phyloP scores from a whole-genome alignment of 2,888 invertebrate species.

The Dendrolimus pini region DNA sequence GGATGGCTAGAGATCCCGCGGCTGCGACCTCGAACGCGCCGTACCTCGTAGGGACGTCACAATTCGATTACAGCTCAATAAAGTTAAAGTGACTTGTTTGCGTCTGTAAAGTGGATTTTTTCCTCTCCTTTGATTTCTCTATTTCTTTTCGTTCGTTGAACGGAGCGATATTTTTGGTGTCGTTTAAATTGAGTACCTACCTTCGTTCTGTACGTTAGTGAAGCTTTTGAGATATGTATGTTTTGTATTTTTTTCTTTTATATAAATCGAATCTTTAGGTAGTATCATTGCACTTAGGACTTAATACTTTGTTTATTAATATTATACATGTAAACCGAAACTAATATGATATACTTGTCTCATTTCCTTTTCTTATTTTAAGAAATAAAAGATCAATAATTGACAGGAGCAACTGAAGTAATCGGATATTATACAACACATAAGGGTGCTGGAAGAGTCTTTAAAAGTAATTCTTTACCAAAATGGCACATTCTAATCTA shows the following conservation, averaged over 20 bases:
- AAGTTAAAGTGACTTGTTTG: constrained; percentile 77
- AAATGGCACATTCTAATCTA: constrained; percentile 64
- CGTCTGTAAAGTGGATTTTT: constrained; percentile 75
- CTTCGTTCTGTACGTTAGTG: background rate
- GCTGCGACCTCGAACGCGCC: constrained; percentile 48
- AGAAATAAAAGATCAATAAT: too few species aligned
- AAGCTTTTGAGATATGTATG: background rate
- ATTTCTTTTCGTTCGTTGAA: constrained; percentile 38
- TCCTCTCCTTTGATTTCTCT: constrained; percentile 61
- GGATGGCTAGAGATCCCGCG: constrained; percentile 65
- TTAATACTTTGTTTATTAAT: too few species aligned
- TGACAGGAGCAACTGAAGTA: too few species aligned
- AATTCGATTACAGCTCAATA: constrained; percentile 77
- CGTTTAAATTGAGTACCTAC: constrained; percentile 8
- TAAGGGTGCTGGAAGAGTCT: constrained; percentile 23
- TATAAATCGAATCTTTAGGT: background rate
- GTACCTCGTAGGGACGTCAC: constrained; percentile 69
- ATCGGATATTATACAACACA: constrained; percentile 10
- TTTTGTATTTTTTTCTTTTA: background rate
- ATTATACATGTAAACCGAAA: too few species aligned
- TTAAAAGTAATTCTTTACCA: constrained; percentile 52
- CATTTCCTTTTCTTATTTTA: too few species aligned
- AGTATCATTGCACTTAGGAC: too few species aligned
- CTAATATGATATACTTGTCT: too few species aligned
- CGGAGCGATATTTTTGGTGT: constrained; percentile 21